Conservation (phyloP, 2,113 vertebrate genomes). For the Pteronura brasiliensis region DNA sequence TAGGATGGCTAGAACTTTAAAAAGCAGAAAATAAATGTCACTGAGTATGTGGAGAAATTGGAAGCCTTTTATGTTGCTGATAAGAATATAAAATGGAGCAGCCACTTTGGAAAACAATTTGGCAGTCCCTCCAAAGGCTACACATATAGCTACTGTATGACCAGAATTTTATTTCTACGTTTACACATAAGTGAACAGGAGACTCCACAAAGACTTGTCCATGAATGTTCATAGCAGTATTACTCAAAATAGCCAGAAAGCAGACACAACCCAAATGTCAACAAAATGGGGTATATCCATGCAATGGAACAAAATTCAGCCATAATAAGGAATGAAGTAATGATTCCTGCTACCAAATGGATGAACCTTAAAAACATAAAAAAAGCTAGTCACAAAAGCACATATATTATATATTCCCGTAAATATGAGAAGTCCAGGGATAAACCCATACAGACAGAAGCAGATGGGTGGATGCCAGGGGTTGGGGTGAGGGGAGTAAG, state of each 20-base stretch:
- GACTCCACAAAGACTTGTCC: not conserved
- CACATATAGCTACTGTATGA: not conserved
- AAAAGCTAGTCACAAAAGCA: not conserved
- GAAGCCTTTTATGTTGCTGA: not conserved
- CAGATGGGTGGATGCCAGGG: not conserved
- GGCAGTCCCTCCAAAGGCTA: not conserved
- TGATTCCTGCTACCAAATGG: not conserved
- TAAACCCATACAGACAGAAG: not conserved
- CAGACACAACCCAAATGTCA: not conserved
- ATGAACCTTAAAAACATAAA: not conserved
- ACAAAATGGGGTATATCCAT: not conserved
- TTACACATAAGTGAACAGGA: not conserved
- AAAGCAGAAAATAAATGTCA: not conserved
- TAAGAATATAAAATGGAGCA: not conserved
- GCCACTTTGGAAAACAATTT: not conserved
- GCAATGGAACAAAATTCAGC: not conserved
- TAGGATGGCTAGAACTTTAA: not conserved
- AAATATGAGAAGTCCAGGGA: not conserved
- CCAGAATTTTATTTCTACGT: not conserved
- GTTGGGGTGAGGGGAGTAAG: not conserved
- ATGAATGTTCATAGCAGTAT: not conserved
- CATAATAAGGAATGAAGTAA: not conserved
- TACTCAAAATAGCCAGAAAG: not conserved
- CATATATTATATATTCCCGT: not conserved
- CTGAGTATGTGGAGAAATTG: not conserved